Base-by-base conservation (phyloP, 2,113 vertebrate genomes). In the Esox niger region DNA sequence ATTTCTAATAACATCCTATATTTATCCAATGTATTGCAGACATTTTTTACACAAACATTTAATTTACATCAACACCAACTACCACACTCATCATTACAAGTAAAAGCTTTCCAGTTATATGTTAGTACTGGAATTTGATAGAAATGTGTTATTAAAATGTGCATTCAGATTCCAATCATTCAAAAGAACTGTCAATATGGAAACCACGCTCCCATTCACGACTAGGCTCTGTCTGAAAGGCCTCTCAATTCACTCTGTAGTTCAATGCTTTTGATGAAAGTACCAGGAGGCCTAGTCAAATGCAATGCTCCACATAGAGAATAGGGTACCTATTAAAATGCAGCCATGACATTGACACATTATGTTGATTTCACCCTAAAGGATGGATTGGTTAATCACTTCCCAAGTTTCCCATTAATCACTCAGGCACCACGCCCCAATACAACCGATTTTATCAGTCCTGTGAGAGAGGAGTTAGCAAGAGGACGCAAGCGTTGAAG, bases 401-500 rank as follows among this genome's bases (percentile, higher is more conserved):
- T 25, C 67, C 71, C 58, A 38, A 57, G 75, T 49, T 69, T 55
- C 31, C 43, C 23, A 31, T 43, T 6, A 31, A 17, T 72, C 30
- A 25, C 64, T 58, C 4, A 54, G 29, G 77, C 64, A 81, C 58
- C 66, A 52, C 76, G 77, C 75, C 4, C 73, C 13, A 66, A 64
- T 25, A 61, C 46, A 63, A 59, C 70, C 56, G 6, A 54, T 26
- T 25, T 47, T 21, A 2, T n/a, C 54, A 78, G 70, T 79, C 66
- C 67, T 49, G 73, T 69, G 72, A 35, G 58, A 75, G 67, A 83
- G 64, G 78, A 87, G 66, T 81, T 80, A 83, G 85, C 82, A 73
- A 67, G 68, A 77, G 73, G 64, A 79, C 74, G 58, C 7, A 76
- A 85, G 85, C 79, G 46, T 52, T 67, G 72, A 81, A 88, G 21